Evolutionary conservation across 2,888 invertebrate species (phyloP), one percentile per base, ranked within the genome.

Genomic region (Leuctra nigra): DNA sequence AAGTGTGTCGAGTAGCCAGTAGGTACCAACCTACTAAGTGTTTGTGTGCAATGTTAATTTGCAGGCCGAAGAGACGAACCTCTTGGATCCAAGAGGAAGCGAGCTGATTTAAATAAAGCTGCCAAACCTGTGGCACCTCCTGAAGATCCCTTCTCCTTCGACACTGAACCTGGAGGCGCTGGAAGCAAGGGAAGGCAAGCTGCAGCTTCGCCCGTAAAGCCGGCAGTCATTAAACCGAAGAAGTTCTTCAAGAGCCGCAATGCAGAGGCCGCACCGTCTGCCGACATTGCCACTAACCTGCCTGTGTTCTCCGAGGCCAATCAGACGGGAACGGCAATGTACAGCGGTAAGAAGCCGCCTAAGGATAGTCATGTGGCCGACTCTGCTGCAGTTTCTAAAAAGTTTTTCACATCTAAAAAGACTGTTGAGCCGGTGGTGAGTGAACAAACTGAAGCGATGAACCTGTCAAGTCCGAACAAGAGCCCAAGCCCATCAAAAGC

Each of bases 241-340:
- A 92, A 92, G 70, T 92, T 92, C 72, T 92, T 92, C 70, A 92
- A 92, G 69, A 91, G 90, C 68, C 83, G 88, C 53, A 89, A 87
- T 72, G 77, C 82, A 44, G 63, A 61, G n/a, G 60, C 52, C 16
- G 53, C 48, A 25, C 39, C 59, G 39, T 18, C 59, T 23, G 68
- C 67, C 56, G 80, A 81, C 58, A 11, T 44, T 36, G 36, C 36
- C 16, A n/a, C 39, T 39, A 39, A 39, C 4, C 13, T 13, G 4
- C 35, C 33, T 4, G 20, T 35, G 4, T 56, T 59, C 44, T 36
- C 52, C 24, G 57, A 56, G 25, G 56, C 53, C 20, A 61, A 56
- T 46, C 60, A 57, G 16, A 57, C 53, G 29, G 13, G 48, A 13
- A 58, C 58, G 35, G 39, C 58, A 18, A 58, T 38, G 54, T 59